A percentile compares a stretch with the other conserved stretches of the same genome.
Evolutionary conservation across 1,140 invertebrate genomes (phyloP).

Genomic region (Lysiphlebus fabarum): DNA sequence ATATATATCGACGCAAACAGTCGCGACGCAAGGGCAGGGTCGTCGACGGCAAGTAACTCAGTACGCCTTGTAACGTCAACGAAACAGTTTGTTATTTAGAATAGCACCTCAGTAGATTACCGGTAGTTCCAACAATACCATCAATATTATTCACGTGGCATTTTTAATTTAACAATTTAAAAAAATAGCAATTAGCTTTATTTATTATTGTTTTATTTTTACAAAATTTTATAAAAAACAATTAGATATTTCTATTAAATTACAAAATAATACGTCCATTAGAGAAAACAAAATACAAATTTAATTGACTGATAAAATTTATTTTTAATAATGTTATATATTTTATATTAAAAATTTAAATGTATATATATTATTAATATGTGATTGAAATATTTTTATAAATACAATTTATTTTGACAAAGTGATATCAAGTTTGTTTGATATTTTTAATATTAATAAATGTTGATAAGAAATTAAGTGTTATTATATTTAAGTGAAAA

Average conservation of each 20-base stretch:
- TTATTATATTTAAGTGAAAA: not conserved
- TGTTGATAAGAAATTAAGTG: constrained; percentile 21
- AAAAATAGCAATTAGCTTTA: no score
- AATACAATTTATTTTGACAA: no score
- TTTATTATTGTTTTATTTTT: no score
- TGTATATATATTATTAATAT: no score
- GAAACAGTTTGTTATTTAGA: constrained; percentile 24
- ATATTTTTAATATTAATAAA: not conserved
- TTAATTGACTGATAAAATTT: no score
- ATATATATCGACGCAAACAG: constrained; percentile 34
- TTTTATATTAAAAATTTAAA: no score
- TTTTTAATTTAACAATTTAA: constrained; percentile 3
- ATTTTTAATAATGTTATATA: no score
- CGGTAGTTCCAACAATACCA: constrained; percentile 7
- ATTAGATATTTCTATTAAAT: no score
- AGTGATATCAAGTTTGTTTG: not conserved
- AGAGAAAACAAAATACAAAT: no score
- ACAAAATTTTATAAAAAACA: no score
- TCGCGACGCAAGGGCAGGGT: constrained; percentile 50
- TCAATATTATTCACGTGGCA: not conserved
- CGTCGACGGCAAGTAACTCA: constrained; percentile 35
- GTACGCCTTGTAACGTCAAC: constrained; percentile 42
- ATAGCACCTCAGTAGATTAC: constrained; percentile 12
- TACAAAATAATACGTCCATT: no score
- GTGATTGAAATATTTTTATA: no score